Conservation (phyloP, 2,113 vertebrate species). For the Petromus typicus region DNA sequence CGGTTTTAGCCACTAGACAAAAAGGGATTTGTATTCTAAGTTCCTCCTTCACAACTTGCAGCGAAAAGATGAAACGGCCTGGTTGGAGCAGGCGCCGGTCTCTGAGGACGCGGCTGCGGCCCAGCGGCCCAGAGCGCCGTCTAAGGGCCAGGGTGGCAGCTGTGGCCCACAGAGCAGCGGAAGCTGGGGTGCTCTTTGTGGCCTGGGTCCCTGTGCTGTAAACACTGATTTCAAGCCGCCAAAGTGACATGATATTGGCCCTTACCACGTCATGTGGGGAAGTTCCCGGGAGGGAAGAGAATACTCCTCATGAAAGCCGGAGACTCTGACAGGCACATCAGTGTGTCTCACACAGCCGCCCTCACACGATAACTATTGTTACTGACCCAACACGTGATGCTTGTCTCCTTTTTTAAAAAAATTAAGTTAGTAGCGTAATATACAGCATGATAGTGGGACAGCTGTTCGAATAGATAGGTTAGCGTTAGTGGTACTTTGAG, state of each 20-base stretch:
- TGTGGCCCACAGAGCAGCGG: background rate
- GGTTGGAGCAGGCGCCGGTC: background rate
- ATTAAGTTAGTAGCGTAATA: background rate
- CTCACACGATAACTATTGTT: background rate
- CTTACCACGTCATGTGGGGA: background rate
- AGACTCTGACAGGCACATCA: background rate
- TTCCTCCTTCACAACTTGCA: slow-evolving; percentile 6
- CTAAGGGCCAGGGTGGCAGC: background rate
- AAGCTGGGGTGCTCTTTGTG: background rate
- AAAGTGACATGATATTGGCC: background rate
- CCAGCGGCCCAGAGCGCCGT: background rate
- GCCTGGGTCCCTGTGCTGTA: background rate
- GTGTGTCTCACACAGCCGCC: background rate
- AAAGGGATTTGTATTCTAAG: background rate
- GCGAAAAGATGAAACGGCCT: background rate
- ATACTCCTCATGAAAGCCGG: background rate
- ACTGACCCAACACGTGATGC: background rate
- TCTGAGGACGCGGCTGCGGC: background rate
- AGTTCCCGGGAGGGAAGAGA: background rate
- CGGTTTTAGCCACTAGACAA: background rate
- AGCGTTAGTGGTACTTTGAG: background rate
- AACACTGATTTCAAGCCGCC: background rate
- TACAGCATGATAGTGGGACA: background rate
- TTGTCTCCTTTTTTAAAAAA: background rate
- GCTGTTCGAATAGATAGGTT: background rate